phyloP scores from a whole-genome alignment of 2,888 invertebrate species.

The Drosophila affinis region DNA sequence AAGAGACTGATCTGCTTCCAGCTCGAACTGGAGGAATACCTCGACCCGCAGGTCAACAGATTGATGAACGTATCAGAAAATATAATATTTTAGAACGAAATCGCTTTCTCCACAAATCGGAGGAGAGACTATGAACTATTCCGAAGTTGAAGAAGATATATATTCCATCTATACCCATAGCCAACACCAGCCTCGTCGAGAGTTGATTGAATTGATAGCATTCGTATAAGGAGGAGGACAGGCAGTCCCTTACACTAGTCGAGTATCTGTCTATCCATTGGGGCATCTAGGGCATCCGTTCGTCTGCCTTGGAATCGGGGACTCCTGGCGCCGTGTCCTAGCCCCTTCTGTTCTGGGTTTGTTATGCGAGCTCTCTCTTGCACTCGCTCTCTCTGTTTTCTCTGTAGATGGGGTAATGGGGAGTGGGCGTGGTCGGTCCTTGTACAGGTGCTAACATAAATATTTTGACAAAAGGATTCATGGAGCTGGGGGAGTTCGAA shows the following conservation, averaged over 20 bases:
- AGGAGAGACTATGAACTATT: no score
- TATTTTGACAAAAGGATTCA: conserved; percentile 67
- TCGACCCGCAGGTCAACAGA: no score
- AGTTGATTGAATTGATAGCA: no score
- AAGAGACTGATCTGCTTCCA: neutral
- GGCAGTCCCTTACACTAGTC: no score
- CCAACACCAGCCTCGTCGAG: no score
- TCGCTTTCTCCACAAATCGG: no score
- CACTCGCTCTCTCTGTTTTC: neutral
- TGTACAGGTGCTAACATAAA: conserved; percentile 71
- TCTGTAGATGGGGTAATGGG: neutral
- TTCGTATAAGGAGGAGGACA: no score
- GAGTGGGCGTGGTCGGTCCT: neutral
- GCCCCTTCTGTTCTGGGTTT: conserved; percentile 28
- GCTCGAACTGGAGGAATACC: neutral
- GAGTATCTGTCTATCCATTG: no score
- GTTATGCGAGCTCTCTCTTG: conserved; percentile 31
- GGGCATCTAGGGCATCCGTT: conserved; percentile 3
- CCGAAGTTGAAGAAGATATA: no score
- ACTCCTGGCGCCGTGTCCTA: neutral
- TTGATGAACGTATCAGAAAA: no score
- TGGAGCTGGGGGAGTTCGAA: neutral
- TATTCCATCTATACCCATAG: no score
- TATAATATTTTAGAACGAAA: no score
- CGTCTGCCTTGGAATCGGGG: neutral